Evolutionary conservation across 2,113 vertebrate species (phyloP).

Genomic region (Pontoporia blainvillei): DNA sequence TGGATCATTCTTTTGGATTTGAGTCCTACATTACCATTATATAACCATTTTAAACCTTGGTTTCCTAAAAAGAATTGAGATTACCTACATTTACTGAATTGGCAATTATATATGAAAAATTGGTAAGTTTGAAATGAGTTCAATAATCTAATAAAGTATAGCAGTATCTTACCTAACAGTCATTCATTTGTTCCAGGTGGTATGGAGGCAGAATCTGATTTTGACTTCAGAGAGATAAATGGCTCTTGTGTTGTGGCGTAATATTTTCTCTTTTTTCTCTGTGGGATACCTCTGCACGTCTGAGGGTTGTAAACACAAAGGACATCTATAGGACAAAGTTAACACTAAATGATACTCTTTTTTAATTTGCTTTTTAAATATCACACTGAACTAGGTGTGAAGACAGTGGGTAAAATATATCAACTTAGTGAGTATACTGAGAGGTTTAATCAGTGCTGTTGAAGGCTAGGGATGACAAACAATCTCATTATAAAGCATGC

Average conservation of each 20-base stretch:
- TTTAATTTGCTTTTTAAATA: constrained; percentile 17
- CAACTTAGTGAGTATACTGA: neutral
- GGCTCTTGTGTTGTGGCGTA: neutral
- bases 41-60: neutral
- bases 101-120: neutral
- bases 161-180: neutral
- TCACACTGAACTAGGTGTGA: neutral
- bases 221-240: neutral
- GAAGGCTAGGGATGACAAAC: neutral
- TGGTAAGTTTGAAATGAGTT: neutral
- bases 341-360: neutral
- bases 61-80: neutral
- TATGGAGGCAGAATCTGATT: neutral
- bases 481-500: constrained; percentile 24
- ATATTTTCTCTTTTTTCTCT: neutral
- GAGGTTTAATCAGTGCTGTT: neutral
- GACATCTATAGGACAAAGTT: neutral
- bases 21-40: neutral
- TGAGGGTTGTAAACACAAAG: neutral
- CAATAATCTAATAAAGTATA: neutral
- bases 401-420: neutral
- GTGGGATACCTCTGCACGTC: neutral
- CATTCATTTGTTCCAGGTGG: neutral
- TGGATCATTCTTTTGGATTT: neutral
- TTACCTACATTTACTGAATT: neutral